Conservation (phyloP, 2,888 invertebrate genomes). For the Polydesmus complanatus region DNA sequence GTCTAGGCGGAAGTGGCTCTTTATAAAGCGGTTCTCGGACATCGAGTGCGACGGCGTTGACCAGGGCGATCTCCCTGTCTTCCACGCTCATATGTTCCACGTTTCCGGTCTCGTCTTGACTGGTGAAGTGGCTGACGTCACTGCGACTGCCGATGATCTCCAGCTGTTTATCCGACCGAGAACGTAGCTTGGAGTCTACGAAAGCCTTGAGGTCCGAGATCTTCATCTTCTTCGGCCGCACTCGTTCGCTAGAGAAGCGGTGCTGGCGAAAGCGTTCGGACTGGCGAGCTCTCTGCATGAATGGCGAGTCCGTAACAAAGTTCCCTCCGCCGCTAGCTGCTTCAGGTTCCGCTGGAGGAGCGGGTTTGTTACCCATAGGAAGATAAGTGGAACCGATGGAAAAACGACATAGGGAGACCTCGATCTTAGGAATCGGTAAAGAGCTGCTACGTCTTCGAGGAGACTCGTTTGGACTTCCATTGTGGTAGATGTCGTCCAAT, state of each 20-base stretch:
- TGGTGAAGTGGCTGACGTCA: not conserved
- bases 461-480: constrained; percentile 57
- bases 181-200: constrained; percentile 77
- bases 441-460: constrained; percentile 82
- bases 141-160: constrained; percentile 58
- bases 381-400: constrained; percentile 17
- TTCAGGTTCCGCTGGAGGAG: constrained; percentile 8
- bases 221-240: constrained; percentile 46
- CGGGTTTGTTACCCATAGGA: too few relatives aligned
- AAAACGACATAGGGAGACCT: constrained; percentile 46
- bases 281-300: constrained; percentile 27
- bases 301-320: constrained; percentile 19
- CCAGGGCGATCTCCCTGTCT: constrained; percentile 17
- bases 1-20: constrained; percentile 20
- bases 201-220: constrained; percentile 83
- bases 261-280: constrained; percentile 16
- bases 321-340: constrained; percentile 2
- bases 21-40: constrained; percentile 11
- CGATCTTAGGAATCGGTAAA: constrained; percentile 81
- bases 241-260: constrained; percentile 18
- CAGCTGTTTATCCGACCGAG: constrained; percentile 78
- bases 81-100: constrained; percentile 3
- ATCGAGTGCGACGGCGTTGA: constrained; percentile 15
- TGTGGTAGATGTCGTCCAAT: constrained; percentile 73
- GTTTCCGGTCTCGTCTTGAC: not conserved